Percentiles rank a stretch among this genome's conserved stretches.
Conservation (phyloP, 2,888 invertebrate genomes). For the Blera fallax region DNA sequence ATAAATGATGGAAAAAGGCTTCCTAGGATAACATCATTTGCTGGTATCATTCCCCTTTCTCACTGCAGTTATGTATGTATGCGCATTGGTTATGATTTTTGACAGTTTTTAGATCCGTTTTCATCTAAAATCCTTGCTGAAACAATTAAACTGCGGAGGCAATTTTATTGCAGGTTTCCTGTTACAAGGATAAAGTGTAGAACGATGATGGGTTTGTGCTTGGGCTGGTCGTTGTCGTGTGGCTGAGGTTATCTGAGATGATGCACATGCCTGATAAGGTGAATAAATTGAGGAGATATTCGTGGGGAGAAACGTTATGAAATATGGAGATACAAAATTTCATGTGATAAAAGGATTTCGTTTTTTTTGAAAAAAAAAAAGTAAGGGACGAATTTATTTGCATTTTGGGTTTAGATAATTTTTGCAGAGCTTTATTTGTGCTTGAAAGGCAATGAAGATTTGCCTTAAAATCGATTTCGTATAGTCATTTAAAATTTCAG, state of each 20-base stretch:
- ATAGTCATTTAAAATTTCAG: too few relatives aligned
- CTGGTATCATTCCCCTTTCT: conserved; percentile 31
- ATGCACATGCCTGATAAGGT: conserved; percentile 66
- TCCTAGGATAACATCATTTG: conserved; percentile 45
- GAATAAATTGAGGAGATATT: conserved; percentile 27
- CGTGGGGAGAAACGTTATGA: neutral
- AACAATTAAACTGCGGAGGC: conserved; percentile 65
- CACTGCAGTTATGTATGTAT: conserved; percentile 8
- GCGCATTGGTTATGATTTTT: conserved; percentile 62
- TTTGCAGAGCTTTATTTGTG: too few relatives aligned
- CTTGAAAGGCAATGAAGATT: too few relatives aligned
- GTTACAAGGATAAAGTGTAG: conserved; percentile 29
- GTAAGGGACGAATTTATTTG: neutral
- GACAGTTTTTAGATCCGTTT: conserved; percentile 65
- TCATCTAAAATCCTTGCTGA: conserved; percentile 53
- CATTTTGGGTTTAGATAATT: neutral
- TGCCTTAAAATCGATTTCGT: too few relatives aligned
- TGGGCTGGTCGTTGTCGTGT: conserved; percentile 45
- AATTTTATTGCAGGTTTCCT: conserved; percentile 69
- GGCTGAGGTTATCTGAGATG: conserved; percentile 64
- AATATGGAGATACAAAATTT: neutral
- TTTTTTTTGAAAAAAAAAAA: neutral
- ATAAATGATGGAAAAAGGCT: conserved; percentile 36
- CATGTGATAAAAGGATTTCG: neutral
- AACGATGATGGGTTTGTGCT: conserved; percentile 2